Evolutionary conservation across 2,888 invertebrate species (phyloP).

Genomic region (Drosophila kuntzei): DNA sequence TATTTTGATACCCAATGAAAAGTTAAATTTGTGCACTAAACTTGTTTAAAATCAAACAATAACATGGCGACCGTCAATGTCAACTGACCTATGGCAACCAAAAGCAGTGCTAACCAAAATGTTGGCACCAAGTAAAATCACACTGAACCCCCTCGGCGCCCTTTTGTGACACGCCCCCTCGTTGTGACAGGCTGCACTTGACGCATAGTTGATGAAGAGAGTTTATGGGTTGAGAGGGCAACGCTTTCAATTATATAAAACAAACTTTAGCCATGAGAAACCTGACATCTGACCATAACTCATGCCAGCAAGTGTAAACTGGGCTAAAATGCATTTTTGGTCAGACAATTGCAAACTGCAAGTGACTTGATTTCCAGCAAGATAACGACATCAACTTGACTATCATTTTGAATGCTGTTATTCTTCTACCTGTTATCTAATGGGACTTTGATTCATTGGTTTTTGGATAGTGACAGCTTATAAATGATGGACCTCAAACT

Average conservation of each 20-base stretch:
- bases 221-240: background rate
- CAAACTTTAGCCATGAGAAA: slow-evolving; percentile 37
- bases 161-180: background rate
- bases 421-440: background rate
- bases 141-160: background rate
- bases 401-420: background rate
- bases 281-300: slow-evolving; percentile 47
- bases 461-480: slow-evolving; percentile 5
- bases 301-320: background rate
- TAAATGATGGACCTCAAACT: slow-evolving; percentile 8
- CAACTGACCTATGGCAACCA: slow-evolving; percentile 13
- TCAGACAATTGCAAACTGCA: slow-evolving; percentile 10
- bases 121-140: slow-evolving; percentile 1
- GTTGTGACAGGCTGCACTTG: slow-evolving; percentile 5
- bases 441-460: background rate
- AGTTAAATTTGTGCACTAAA: slow-evolving; percentile 16
- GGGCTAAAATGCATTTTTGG: background rate
- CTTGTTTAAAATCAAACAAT: slow-evolving; percentile 14
- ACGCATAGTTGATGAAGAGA: background rate
- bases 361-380: background rate
- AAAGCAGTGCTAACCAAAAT: slow-evolving; percentile 21
- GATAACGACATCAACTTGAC: background rate
- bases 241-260: slow-evolving; percentile 58
- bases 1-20: slow-evolving; percentile 16
- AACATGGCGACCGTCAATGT: slow-evolving; percentile 19